Conservation (phyloP, 2,113 vertebrate species). For the Macheiramphus alcinus region DNA sequence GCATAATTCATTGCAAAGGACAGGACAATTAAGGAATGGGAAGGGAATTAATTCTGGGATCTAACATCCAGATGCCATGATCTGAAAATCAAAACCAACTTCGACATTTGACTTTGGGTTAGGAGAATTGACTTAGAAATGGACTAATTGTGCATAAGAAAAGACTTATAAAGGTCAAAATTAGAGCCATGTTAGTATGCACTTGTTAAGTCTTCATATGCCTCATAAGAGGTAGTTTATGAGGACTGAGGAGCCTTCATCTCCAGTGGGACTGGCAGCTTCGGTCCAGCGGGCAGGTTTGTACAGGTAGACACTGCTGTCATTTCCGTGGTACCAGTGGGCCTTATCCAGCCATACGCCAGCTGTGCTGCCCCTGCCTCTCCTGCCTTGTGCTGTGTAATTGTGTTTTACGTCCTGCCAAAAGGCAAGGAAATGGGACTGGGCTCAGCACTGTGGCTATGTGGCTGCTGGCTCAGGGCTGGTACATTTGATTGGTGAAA, state of each 20-base stretch:
- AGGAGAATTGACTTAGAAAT: not conserved
- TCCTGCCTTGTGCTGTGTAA: not conserved
- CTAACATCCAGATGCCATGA: not conserved
- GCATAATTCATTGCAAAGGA: not conserved
- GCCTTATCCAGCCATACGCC: accelerated
- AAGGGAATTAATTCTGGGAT: not conserved
- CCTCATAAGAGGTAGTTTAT: not conserved
- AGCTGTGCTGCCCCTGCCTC: not conserved
- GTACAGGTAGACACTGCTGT: not conserved
- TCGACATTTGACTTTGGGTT: not conserved
- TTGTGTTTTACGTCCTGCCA: not conserved
- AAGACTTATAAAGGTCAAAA: not conserved
- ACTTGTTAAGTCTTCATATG: not conserved
- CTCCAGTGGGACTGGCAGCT: not conserved
- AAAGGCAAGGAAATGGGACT: not conserved
- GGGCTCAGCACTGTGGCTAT: not conserved
- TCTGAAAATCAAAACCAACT: not conserved
- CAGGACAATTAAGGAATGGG: not conserved
- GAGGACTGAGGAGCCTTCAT: not conserved
- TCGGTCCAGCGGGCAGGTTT: not conserved
- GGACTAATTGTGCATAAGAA: not conserved
- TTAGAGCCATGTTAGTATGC: not conserved
- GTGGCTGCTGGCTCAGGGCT: not conserved
- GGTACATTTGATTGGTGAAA: not conserved
- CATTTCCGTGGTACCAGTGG: not conserved